Conservation (phyloP, 2,888 invertebrate genomes). For the Copidosoma aretas region DNA sequence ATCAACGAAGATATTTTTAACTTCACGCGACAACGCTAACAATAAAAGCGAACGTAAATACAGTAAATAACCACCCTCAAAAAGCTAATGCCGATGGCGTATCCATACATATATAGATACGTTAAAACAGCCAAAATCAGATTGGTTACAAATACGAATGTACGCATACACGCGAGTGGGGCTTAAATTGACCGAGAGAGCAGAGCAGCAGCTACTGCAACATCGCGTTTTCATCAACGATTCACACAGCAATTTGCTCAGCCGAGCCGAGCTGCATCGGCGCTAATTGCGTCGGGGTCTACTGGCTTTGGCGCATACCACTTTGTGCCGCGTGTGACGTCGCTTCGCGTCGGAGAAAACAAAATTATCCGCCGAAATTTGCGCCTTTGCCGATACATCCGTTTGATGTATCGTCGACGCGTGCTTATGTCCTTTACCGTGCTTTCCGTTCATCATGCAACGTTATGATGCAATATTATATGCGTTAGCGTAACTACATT, state of each 20-base stretch:
- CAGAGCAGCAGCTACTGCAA: background rate
- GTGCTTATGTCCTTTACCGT: background rate
- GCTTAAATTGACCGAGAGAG: background rate
- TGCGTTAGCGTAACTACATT: too few relatives aligned
- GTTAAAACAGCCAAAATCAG: background rate
- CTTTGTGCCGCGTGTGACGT: background rate
- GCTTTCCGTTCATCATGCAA: background rate
- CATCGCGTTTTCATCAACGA: background rate
- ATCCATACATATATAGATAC: too few relatives aligned
- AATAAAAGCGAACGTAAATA: background rate
- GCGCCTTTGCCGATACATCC: background rate
- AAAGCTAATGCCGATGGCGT: background rate
- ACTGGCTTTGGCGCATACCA: constrained; percentile 10
- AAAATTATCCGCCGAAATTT: constrained; percentile 19
- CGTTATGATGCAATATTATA: too few relatives aligned
- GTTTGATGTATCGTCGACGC: background rate
- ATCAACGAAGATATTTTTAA: too few relatives aligned
- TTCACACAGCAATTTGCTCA: background rate
- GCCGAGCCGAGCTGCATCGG: background rate
- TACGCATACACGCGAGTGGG: background rate
- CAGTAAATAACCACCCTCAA: background rate
- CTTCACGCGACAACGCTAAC: background rate
- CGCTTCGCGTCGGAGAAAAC: background rate
- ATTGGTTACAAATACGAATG: background rate
- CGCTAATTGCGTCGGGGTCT: background rate